Percentiles rank a stretch among this genome's conserved stretches.
phyloP scores from a whole-genome alignment of 2,113 vertebrate genomes.

The Chamaea fasciata region DNA sequence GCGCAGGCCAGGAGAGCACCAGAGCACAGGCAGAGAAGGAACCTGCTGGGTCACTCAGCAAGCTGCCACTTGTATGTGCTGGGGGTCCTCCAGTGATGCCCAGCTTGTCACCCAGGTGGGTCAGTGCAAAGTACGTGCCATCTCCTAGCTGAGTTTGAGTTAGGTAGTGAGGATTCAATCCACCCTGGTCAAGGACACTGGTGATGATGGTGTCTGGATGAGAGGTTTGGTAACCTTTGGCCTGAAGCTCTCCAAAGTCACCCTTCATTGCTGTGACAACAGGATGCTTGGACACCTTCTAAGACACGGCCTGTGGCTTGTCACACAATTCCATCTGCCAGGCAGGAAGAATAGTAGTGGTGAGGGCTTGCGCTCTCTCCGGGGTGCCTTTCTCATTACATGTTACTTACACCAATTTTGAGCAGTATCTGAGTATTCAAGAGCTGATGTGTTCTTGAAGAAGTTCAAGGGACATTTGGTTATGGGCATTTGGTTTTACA shows the following conservation, averaged over 20 bases:
- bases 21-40: not conserved
- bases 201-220: not conserved
- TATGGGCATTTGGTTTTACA: not conserved
- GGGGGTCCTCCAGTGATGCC: not conserved
- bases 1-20: not conserved
- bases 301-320: rapidly evolving
- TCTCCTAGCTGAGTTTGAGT: not conserved
- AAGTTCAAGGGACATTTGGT: not conserved
- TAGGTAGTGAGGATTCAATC: not conserved
- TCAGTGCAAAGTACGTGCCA: not conserved
- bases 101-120: not conserved
- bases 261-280: not conserved
- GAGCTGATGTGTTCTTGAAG: not conserved
- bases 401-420: not conserved
- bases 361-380: not conserved
- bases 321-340: not conserved
- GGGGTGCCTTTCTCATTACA: not conserved
- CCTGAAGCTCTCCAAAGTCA: not conserved
- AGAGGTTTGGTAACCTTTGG: not conserved
- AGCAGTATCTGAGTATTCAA: not conserved
- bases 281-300: not conserved
- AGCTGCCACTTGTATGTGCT: not conserved
- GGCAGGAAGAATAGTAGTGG: not conserved
- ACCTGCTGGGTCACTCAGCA: not conserved
- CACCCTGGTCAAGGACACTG: not conserved